A percentile compares a stretch with the other conserved stretches of the same genome.
These are phyloP conservation scores for Drosophila fungiperda DNA, from an alignment of 2,888 invertebrate genomes.

Conservation along the genomic window DNA sequence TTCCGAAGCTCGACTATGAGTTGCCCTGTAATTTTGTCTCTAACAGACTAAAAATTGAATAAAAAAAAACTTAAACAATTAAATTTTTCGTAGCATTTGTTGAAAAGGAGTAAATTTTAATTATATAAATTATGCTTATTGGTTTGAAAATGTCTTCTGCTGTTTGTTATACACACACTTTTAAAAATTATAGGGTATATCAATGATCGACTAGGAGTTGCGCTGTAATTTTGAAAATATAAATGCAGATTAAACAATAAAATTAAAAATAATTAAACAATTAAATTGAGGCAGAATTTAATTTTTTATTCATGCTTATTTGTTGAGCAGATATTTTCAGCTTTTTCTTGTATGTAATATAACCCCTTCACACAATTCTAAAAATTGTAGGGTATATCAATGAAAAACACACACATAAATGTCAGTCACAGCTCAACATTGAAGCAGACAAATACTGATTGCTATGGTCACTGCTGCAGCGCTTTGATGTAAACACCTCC, in stretches of 20 bases:
- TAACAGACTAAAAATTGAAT: too few relatives aligned
- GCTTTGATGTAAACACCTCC: conserved; percentile 26
- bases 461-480: conserved; percentile 16
- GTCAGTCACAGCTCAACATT: neutral
- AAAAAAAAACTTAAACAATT: too few relatives aligned
- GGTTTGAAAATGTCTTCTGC: too few relatives aligned
- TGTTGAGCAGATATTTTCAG: neutral
- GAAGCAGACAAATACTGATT: conserved; percentile 17
- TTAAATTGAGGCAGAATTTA: neutral
- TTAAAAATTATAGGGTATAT: too few relatives aligned
- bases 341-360: neutral
- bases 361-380: neutral
- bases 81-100: neutral
- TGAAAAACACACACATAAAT: neutral
- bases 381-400: neutral
- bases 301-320: neutral
- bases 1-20: neutral
- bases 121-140: too few relatives aligned
- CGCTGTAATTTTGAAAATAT: neutral
- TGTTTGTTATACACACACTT: too few relatives aligned
- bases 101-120: too few relatives aligned
- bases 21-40: conserved; percentile 4
- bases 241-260: neutral
- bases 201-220: neutral
- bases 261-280: neutral